Evolutionary conservation across 2,113 vertebrate species (phyloP).

Genomic region (Artemisiospiza belli): DNA sequence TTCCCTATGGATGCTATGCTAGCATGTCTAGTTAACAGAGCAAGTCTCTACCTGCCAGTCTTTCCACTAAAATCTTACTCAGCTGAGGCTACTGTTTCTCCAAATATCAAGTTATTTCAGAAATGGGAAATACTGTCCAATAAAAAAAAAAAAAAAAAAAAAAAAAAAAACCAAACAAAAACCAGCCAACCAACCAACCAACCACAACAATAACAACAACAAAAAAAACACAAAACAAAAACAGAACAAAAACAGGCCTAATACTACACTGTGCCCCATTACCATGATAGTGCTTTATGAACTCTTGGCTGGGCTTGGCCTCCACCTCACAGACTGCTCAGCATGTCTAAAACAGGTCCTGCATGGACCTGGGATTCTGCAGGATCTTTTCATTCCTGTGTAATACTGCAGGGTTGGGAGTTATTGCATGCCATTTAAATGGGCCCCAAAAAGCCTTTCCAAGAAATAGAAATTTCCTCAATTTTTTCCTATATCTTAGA

Average conservation of each 20-base stretch:
- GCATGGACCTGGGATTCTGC: background rate
- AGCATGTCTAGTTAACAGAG: background rate
- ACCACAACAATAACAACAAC: rapidly evolving
- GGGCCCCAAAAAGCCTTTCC: background rate
- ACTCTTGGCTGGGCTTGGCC: too few relatives aligned
- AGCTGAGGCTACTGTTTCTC: background rate
- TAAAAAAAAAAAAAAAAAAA: background rate
- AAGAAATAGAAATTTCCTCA: background rate
- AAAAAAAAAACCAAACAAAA: too few relatives aligned
- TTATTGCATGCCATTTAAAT: background rate
- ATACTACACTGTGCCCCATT: too few relatives aligned
- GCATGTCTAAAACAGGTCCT: background rate
- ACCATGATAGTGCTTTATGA: too few relatives aligned
- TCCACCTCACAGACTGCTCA: background rate
- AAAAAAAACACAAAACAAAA: too few relatives aligned
- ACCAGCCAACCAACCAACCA: too few relatives aligned
- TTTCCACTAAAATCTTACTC: background rate
- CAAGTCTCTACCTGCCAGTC: background rate
- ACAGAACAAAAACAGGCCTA: background rate
- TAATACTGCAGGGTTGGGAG: background rate
- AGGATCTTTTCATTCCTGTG: background rate
- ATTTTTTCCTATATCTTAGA: background rate
- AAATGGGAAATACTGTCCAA: background rate
- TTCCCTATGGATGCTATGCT: background rate
- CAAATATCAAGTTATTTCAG: background rate